Base-by-base conservation (phyloP, 2,888 invertebrate genomes). In the Cerceris ruficornis region DNA sequence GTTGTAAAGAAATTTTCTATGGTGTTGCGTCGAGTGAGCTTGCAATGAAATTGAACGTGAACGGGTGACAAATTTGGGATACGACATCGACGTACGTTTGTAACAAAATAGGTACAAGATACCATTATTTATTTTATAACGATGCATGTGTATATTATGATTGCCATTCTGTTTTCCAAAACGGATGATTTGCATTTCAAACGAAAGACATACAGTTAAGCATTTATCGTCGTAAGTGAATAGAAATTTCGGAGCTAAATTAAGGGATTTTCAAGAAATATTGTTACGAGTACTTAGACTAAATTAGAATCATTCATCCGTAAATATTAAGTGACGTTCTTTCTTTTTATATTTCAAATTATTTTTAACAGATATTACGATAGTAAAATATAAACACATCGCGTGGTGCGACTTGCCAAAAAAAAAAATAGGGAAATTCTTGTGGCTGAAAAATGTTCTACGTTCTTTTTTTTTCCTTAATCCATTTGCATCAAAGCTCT, bases 71-170 rank as follows among this genome's bases (percentile, higher is more conserved):
- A 55, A 17, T 7, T 55, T 55, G 55, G 17, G 1, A 17, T 17
- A 17, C 11, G 2, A 55, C 28, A 43, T 59, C 50, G 39, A 50
- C 57, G 65, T 57, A 62, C n/a, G 54, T 43, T 58, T 77, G 39
- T 73, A 55, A 64, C 46, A 55, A 49, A 42, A 73, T 69, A 69
- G n/a, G 43, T 64, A 55, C 28, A 52, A 49, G 65, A 69, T n/a
- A 67, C 77, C 46, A 69, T 70, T 76, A 78, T 78, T 80, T 73
- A 77, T 80, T 80, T 77, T 68, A 69, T 69, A 73, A 74, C 69
- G 13, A 70, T 80, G 79, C 65, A 80, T 74, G 58, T 69, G 52
- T 80, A 67, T 67, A 65, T 73, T 66, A 61, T 11, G 50, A 41
- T 75, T 59, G 59, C 69, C 62, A 41, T 55, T 67, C 57, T 14